Percentiles rank a stretch among this genome's conserved stretches.
These are phyloP conservation scores for Drosophila grimshawi DNA, from an alignment of 1,140 invertebrate species.

Conservation along the genomic window DNA sequence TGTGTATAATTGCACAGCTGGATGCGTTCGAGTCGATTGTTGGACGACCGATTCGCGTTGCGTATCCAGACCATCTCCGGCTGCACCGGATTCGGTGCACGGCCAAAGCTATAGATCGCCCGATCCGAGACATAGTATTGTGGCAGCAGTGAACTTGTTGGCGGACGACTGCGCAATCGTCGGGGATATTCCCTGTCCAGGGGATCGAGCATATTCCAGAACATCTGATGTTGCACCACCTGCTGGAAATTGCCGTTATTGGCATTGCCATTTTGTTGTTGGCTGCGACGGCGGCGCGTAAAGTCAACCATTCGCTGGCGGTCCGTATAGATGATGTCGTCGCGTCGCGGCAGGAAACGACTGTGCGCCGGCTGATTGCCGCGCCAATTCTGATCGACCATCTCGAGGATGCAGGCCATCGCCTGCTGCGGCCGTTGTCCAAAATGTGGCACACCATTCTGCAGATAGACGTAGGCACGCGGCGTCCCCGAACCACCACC, in stretches of 20 bases:
- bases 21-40: conserved; percentile 75
- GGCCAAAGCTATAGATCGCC: conserved; percentile 79
- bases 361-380: conserved; percentile 67
- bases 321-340: conserved; percentile 75
- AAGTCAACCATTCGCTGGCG: conserved; percentile 47
- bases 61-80: conserved; percentile 80
- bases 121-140: conserved; percentile 69
- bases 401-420: conserved; percentile 52
- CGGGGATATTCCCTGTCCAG: conserved; percentile 55
- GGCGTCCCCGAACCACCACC: conserved; percentile 14
- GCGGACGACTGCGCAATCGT: conserved; percentile 32
- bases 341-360: conserved; percentile 69
- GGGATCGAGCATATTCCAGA: conserved; percentile 80
- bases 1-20: conserved; percentile 87
- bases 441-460: conserved; percentile 26
- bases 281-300: conserved; percentile 46
- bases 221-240: conserved; percentile 72
- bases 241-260: conserved; percentile 54
- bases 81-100: conserved; percentile 68
- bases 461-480: conserved; percentile 60
- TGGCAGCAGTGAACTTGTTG: conserved; percentile 7
- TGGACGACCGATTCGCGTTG: conserved; percentile 64
- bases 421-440: conserved; percentile 21
- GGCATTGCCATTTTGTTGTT: conserved; percentile 16
- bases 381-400: conserved; percentile 46